phyloP scores from a whole-genome alignment of 2,113 vertebrate genomes.

The Alaudala cheleensis region DNA sequence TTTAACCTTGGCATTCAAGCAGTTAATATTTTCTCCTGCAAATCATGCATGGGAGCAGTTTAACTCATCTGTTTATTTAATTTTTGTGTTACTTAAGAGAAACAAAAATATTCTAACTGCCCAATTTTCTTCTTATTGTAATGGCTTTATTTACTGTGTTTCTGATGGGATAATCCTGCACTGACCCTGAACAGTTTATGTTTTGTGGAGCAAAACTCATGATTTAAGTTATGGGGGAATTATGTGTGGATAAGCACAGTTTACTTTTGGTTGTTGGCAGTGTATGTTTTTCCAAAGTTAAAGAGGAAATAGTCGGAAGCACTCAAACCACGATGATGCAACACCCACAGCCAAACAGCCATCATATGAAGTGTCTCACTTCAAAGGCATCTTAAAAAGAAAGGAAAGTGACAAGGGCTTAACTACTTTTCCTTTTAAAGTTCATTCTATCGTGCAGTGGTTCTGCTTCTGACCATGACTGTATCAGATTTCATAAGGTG shows the following conservation, averaged over 20 bases:
- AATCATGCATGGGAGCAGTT: not conserved
- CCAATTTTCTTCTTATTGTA: not conserved
- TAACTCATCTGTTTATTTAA: not conserved
- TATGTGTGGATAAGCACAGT: conserved; percentile 1
- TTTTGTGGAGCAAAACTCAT: conserved; percentile 13
- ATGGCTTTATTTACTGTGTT: not conserved
- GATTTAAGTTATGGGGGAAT: conserved; percentile 9
- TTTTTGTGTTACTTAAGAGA: not conserved
- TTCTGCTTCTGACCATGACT: not conserved
- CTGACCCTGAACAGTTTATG: not conserved
- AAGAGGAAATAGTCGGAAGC: not conserved
- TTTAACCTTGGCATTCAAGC: not conserved
- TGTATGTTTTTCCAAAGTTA: not conserved
- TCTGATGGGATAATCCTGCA: not conserved
- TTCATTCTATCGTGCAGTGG: not conserved
- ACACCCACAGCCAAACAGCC: not conserved
- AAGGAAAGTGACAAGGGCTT: not conserved
- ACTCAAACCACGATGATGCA: not conserved
- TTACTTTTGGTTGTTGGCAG: conserved; percentile 21
- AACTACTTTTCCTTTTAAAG: not conserved
- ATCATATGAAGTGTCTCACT: not conserved
- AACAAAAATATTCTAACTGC: not conserved
- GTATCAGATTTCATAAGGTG: not conserved
- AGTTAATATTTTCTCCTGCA: not conserved
- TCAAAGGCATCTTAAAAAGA: not conserved